A percentile compares a stretch with the other conserved stretches of the same genome.
Evolutionary conservation across 2,113 vertebrate genomes (phyloP).

Genomic region (Lycaon pictus): DNA sequence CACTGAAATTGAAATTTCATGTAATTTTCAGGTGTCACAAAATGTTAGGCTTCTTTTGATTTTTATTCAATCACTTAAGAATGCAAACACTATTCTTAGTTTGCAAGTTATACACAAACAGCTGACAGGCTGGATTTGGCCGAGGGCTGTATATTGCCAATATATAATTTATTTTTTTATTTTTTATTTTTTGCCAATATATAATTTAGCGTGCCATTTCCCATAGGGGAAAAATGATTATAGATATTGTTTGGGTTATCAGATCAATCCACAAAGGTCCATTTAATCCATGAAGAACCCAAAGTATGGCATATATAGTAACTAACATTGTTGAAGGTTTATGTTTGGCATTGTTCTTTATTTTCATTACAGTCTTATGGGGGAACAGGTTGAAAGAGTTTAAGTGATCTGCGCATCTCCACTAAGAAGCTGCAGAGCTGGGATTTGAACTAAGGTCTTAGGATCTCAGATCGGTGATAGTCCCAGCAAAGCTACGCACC

Average conservation of each 20-base stretch:
- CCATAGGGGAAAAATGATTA: background rate
- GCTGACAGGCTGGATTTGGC: background rate
- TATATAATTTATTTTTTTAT: background rate
- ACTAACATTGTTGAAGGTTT: background rate
- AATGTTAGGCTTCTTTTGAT: background rate
- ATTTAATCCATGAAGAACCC: background rate
- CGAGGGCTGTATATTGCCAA: background rate
- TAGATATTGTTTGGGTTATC: background rate
- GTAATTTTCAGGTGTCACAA: background rate
- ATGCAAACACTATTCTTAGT: background rate
- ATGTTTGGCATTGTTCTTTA: background rate
- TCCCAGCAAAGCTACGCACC: background rate
- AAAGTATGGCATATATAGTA: background rate
- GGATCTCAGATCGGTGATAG: too few species aligned
- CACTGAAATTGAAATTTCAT: background rate
- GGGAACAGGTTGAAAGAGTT: background rate
- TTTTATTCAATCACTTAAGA: background rate
- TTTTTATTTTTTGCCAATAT: background rate
- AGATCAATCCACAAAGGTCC: constrained; percentile 7
- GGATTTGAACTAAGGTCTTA: background rate
- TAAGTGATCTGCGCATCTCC: background rate
- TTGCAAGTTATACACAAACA: background rate
- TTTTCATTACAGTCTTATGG: background rate
- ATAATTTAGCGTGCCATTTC: background rate
- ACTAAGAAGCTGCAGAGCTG: background rate